Percentiles rank a stretch among this genome's conserved stretches.
phyloP scores from a whole-genome alignment of 1,140 invertebrate genomes.

The Maconellicoccus hirsutus region DNA sequence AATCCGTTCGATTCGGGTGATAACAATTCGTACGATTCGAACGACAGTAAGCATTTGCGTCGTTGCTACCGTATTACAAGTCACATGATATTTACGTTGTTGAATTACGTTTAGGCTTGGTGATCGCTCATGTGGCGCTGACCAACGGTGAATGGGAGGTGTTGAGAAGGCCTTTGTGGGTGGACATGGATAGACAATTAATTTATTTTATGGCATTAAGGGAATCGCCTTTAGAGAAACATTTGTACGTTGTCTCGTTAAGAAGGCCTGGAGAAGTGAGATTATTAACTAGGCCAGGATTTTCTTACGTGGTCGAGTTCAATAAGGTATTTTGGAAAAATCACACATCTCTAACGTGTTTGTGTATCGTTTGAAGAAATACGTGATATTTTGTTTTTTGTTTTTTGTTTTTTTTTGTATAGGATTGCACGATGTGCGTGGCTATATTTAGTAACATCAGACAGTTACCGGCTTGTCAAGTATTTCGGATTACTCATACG shows the following conservation, averaged over 20 bases:
- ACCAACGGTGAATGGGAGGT: constrained; percentile 77
- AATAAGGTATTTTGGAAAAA: constrained; percentile 45
- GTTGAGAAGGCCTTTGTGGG: constrained; percentile 61
- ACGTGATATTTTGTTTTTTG: not conserved
- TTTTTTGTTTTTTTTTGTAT: constrained; percentile 26
- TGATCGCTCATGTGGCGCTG: constrained; percentile 48
- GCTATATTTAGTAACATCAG: constrained; percentile 81
- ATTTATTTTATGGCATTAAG: constrained; percentile 71
- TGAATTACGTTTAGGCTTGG: constrained; percentile 17
- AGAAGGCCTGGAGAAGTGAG: constrained; percentile 50
- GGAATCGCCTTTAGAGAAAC: constrained; percentile 69
- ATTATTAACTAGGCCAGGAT: constrained; percentile 58
- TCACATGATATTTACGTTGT: too few relatives aligned
- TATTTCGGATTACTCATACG: constrained; percentile 56
- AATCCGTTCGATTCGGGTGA: constrained; percentile 13
- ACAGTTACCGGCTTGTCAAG: constrained; percentile 64
- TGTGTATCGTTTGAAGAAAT: not conserved
- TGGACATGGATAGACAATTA: constrained; percentile 53
- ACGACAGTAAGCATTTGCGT: not conserved
- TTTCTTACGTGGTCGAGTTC: constrained; percentile 66
- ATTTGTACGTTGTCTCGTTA: constrained; percentile 67
- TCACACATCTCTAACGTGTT: not conserved
- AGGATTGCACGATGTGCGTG: constrained; percentile 74
- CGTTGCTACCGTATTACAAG: too few relatives aligned
- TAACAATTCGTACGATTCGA: constrained; percentile 3